Conservation (phyloP, 2,113 vertebrate species). For the Ondatra zibethicus region DNA sequence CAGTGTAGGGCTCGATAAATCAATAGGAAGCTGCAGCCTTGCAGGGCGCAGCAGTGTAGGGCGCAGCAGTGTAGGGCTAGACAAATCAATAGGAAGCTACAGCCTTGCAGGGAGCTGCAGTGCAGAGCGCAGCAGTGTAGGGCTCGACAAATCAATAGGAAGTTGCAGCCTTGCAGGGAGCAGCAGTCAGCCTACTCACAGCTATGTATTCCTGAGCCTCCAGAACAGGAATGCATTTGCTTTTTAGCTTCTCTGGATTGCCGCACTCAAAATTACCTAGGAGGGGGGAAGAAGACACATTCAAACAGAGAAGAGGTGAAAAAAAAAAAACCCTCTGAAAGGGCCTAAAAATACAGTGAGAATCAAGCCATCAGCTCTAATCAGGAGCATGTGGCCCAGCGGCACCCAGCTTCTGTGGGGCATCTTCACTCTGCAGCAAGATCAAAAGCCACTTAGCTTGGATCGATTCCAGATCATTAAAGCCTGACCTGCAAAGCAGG, state of each 20-base stretch:
- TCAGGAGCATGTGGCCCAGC: conserved; percentile 52
- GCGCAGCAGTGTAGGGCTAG: not conserved
- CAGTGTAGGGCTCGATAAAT: not conserved
- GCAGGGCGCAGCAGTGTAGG: not conserved
- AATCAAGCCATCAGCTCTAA: conserved; percentile 72
- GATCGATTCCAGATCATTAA: conserved; percentile 79
- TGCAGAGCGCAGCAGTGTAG: not conserved
- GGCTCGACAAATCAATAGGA: not conserved
- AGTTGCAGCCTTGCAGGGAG: not conserved
- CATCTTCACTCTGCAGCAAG: conserved; percentile 66
- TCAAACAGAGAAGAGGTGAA: conserved; percentile 51
- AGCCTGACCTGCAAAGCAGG: conserved; percentile 80
- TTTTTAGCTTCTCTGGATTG: conserved; percentile 89
- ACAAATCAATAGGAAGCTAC: too few species aligned
- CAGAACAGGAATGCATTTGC: conserved; percentile 87
- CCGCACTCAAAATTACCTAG: conserved; percentile 91
- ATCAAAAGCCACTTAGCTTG: conserved; percentile 81
- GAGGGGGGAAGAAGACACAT: conserved; percentile 21
- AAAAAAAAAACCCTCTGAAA: conserved; percentile 12
- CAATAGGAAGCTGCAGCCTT: not conserved
- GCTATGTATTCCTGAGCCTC: conserved; percentile 85
- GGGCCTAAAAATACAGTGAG: conserved; percentile 40
- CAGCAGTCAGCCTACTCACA: conserved; percentile 82
- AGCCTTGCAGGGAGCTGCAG: too few species aligned
- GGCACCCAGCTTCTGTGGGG: conserved; percentile 55